Conservation (phyloP, 53 echinoderm and acorn worm genomes). For the Stichopus horrens region DNA sequence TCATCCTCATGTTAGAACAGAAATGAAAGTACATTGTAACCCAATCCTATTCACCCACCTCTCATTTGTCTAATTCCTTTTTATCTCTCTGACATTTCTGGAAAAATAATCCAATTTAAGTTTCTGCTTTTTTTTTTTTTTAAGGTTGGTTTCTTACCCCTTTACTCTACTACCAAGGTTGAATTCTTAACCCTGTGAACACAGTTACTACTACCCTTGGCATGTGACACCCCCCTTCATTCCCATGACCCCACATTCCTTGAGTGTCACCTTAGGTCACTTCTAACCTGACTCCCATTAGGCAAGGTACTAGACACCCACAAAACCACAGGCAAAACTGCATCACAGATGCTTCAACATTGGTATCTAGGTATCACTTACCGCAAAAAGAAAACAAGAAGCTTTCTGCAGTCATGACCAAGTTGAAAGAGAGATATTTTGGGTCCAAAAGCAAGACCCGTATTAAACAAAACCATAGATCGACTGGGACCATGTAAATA, state of each 20-base stretch:
- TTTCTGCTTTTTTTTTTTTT: not conserved
- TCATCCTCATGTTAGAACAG: no score
- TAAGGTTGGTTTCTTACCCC: not conserved
- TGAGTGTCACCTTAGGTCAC: conserved; percentile 17
- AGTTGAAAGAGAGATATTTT: no score
- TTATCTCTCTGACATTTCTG: not conserved
- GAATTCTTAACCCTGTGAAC: conserved; percentile 22
- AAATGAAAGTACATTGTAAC: not conserved
- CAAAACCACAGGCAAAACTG: not conserved
- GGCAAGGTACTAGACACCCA: conserved; percentile 9
- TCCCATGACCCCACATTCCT: conserved; percentile 44
- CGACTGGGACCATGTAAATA: no score
- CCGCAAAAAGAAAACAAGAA: no score
- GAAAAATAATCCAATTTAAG: conserved; percentile 34
- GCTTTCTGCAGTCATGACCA: no score
- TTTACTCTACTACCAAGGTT: no score
- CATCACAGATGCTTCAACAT: no score
- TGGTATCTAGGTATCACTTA: no score
- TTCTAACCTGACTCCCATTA: not conserved
- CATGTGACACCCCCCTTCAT: conserved; percentile 34
- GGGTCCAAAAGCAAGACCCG: no score
- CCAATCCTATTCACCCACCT: not conserved
- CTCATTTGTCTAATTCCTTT: not conserved
- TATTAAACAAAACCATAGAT: no score
- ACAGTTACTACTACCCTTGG: conserved; percentile 28